Conservation (phyloP, 2,888 invertebrate species). For the Tetramorium bicarinatum region DNA sequence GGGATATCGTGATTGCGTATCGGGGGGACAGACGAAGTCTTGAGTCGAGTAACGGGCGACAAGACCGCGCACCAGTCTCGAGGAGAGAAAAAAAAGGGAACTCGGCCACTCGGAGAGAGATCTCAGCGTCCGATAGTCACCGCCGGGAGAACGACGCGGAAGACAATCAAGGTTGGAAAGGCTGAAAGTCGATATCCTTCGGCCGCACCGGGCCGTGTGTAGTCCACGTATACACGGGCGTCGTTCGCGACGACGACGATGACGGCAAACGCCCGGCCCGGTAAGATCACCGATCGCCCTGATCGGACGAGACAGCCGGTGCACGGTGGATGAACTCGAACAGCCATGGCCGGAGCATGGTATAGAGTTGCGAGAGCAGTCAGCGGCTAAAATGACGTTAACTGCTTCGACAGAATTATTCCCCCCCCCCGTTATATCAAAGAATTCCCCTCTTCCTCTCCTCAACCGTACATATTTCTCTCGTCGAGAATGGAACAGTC, state of each 20-base stretch:
- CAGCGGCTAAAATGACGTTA: constrained; percentile 81
- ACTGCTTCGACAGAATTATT: constrained; percentile 78
- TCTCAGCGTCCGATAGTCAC: constrained; percentile 45
- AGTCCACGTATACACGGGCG: constrained; percentile 46
- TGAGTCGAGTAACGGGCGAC: constrained; percentile 40
- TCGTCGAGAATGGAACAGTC: background rate
- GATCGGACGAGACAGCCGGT: constrained; percentile 82
- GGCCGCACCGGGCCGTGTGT: constrained; percentile 56
- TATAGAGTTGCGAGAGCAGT: constrained; percentile 80
- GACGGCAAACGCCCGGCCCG: constrained; percentile 61
- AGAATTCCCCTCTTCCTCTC: background rate
- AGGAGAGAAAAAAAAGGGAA: constrained; percentile 45
- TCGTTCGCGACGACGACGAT: constrained; percentile 35
- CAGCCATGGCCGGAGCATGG: constrained; percentile 66
- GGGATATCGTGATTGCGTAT: constrained; percentile 40
- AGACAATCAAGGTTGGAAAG: constrained; percentile 67
- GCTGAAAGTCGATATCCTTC: constrained; percentile 75
- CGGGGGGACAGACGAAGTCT: background rate
- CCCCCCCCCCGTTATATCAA: constrained; percentile 21
- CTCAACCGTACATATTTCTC: background rate
- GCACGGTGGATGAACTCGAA: constrained; percentile 80
- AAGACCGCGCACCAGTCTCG: constrained; percentile 47
- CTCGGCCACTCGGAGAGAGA: constrained; percentile 56
- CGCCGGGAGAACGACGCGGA: constrained; percentile 56
- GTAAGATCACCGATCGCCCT: constrained; percentile 65